Evolutionary conservation across 2,888 invertebrate species (phyloP), one percentile per base, ranked within the genome.

Genomic region (Suillia variegata): DNA sequence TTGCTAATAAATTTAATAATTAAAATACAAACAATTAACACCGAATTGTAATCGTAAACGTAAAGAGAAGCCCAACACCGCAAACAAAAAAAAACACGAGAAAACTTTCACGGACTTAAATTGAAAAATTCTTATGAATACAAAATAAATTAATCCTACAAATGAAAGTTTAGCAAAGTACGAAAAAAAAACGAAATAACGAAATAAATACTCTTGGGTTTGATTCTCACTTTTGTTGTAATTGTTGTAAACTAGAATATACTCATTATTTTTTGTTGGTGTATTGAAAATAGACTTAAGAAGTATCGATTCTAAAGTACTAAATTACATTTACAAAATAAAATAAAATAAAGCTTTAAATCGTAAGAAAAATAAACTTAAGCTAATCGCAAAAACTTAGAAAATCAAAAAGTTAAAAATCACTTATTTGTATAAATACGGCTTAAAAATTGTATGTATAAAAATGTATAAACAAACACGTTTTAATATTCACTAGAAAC

Each of bases 241-340:
- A 65, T 61, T 69, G 66, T 67, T 67, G 66, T 76, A 75, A 76
- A 76, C 76, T 76, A 76, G 76, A 76, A 74, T 76, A 76, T 76
- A 76, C 76, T 76, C 76, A 74, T 73, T 62, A 45, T 51, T 57
- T 53, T 26, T 38, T 52, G n/a, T 52, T 56, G 21, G 20, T 42
- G 26, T 21, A 64, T 56, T 56, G 58, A 52, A 59, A 64, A 57
- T 61, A 62, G 55, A 55, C 38, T 13, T 18, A 45, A 45, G 59
- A 61, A 61, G 33, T 38, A 56, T 1, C n/a, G n/a, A 54, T 59
- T 57, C 54, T 34, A 61, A 50, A 62, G 3, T 50, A 22, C 13
- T 22, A 38, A 24, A 24, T 24, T 18, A 50, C 15, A 47, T 45
- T 24, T 21, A 52, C 21, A 56, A 42, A 58, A 49, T 59, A 59